Percentiles rank a stretch among this genome's conserved stretches.
Conservation (phyloP, 2,797 vertebrate species). For the Mormyrops attenuatus region DNA sequence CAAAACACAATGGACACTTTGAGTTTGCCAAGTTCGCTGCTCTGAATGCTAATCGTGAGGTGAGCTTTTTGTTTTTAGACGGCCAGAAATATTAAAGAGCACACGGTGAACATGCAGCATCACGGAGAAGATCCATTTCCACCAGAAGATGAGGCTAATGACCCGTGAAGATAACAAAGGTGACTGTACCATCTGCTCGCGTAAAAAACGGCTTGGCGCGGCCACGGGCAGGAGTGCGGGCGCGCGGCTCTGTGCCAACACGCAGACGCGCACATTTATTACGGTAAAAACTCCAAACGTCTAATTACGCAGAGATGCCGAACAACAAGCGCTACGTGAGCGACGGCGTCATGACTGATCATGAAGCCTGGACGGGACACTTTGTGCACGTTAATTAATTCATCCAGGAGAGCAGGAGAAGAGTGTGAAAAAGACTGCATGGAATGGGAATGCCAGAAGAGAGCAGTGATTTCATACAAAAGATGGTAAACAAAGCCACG, state of each 20-base stretch:
- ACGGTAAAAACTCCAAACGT: not conserved
- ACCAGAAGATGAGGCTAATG: conserved; percentile 39
- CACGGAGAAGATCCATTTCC: conserved; percentile 37
- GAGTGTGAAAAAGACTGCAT: not conserved
- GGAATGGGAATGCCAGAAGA: not conserved
- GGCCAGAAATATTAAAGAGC: conserved; percentile 27
- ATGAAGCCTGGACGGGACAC: not conserved
- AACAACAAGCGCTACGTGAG: not conserved
- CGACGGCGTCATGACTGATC: not conserved
- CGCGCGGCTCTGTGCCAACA: not conserved
- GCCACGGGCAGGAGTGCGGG: not conserved
- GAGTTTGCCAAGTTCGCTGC: not conserved
- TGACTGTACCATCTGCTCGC: conserved; percentile 42
- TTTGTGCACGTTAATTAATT: not conserved
- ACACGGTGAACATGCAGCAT: conserved; percentile 17
- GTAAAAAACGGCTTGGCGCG: not conserved
- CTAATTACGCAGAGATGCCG: not conserved
- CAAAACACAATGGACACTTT: not conserved
- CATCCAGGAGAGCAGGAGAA: not conserved
- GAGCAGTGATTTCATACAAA: not conserved
- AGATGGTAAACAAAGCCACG: not conserved
- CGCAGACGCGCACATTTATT: not conserved
- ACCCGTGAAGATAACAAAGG: conserved; percentile 39
- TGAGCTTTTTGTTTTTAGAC: not conserved
- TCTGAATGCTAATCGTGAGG: not conserved